Conservation (phyloP, 2,113 vertebrate genomes). For the Oryzias woworae region DNA sequence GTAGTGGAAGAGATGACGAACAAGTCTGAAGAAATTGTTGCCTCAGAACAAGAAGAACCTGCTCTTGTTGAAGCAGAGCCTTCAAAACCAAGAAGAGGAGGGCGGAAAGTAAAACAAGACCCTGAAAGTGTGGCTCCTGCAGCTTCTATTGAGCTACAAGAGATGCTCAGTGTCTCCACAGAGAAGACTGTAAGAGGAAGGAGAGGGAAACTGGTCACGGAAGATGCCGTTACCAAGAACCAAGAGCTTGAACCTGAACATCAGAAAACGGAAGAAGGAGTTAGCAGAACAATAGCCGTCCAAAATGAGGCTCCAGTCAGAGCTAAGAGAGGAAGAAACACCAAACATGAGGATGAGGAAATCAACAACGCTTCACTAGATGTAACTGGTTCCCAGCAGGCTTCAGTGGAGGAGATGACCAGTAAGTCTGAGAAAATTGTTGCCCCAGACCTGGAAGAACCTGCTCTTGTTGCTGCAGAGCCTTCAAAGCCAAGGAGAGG, state of each 20-base stretch:
- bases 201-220: slow-evolving; percentile 7
- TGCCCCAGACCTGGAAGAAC: slow-evolving; percentile 13
- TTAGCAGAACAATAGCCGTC: too few species aligned
- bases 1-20: slow-evolving; percentile 35
- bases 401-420: slow-evolving; percentile 31
- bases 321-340: slow-evolving; percentile 50
- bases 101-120: slow-evolving; percentile 27
- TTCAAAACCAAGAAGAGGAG: slow-evolving; percentile 8
- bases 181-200: slow-evolving; percentile 47
- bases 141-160: slow-evolving; percentile 17
- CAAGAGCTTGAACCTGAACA: slow-evolving; percentile 6
- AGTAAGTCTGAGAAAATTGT: slow-evolving; percentile 33
- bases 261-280: background rate
- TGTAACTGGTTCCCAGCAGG: slow-evolving; percentile 2
- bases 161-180: background rate
- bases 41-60: slow-evolving; percentile 14
- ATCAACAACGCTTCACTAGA: background rate
- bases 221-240: slow-evolving; percentile 13
- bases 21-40: slow-evolving; percentile 25
- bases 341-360: slow-evolving; percentile 31
- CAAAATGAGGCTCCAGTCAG: too few species aligned
- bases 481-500: slow-evolving; percentile 41
- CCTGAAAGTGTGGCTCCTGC: background rate
- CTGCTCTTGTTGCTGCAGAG: background rate
- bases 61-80: background rate